These are phyloP conservation scores for Hydractinia echinata DNA, from an alignment of 30 jellyfish, hydroid and myxozoan genomes.

Conservation along the genomic window DNA sequence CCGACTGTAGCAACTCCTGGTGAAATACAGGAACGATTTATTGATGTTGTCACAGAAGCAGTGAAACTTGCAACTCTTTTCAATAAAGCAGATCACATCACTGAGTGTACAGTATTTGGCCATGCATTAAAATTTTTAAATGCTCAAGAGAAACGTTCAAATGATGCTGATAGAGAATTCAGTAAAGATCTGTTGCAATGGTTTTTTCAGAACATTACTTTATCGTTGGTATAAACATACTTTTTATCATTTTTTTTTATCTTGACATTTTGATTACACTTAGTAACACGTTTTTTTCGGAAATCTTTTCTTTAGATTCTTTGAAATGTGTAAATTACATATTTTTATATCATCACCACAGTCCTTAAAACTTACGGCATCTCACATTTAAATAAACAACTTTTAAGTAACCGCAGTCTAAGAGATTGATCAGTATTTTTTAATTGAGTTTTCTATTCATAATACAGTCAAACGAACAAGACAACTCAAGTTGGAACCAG, in stretches of 20 bases:
- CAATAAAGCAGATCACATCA: slow-evolving; percentile 37
- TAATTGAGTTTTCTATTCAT: neutral
- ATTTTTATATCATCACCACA: no score
- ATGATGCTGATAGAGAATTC: slow-evolving; percentile 62
- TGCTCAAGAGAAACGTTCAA: slow-evolving; percentile 20
- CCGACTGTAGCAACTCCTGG: slow-evolving; percentile 79
- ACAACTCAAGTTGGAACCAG: slow-evolving; percentile 42
- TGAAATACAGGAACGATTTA: slow-evolving; percentile 83
- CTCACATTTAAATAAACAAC: neutral
- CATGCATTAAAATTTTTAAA: slow-evolving; percentile 39
- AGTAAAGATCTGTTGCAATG: slow-evolving; percentile 43
- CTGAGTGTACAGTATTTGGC: slow-evolving; percentile 56
- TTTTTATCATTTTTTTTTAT: no score
- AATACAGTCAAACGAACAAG: slow-evolving; percentile 24
- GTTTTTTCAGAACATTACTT: neutral
- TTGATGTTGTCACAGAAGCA: slow-evolving; percentile 59
- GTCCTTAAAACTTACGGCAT: no score
- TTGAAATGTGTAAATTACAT: no score
- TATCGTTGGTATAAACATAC: neutral
- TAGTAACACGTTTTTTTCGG: neutral
- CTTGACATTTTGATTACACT: neutral
- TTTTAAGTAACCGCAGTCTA: neutral
- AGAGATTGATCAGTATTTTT: neutral
- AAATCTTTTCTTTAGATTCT: no score
- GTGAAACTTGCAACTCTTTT: slow-evolving; percentile 62